These are phyloP conservation scores for Aldabrachelys gigantea DNA, from an alignment of 2,113 vertebrate species.

Conservation along the genomic window DNA sequence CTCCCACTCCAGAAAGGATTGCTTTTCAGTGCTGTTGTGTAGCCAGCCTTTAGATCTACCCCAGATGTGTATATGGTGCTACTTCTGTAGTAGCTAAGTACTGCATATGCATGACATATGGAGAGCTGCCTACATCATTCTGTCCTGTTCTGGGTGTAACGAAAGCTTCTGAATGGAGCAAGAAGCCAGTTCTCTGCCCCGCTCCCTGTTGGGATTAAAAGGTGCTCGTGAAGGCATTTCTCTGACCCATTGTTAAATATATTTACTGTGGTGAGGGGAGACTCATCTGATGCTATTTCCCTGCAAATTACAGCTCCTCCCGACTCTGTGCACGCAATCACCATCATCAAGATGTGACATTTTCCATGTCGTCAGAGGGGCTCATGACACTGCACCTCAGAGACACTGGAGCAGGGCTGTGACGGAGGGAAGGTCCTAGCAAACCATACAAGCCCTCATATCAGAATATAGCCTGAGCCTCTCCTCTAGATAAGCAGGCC, in stretches of 20 bases:
- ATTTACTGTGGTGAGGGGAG: not conserved
- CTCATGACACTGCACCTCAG: not conserved
- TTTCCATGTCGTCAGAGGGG: not conserved
- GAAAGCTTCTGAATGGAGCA: not conserved
- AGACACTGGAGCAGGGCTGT: not conserved
- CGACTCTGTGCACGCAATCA: rapidly evolving
- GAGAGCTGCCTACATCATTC: not conserved
- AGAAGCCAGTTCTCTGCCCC: not conserved
- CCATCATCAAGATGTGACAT: not conserved
- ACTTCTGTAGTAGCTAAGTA: not conserved
- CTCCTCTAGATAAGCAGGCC: not conserved
- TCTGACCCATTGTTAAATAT: no score
- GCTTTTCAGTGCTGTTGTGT: not conserved
- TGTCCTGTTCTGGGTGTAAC: not conserved
- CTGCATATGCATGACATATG: rapidly evolving
- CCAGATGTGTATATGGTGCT: rapidly evolving
- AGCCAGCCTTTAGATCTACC: not conserved
- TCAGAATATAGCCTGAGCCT: not conserved
- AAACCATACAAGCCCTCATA: not conserved
- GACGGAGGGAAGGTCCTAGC: not conserved
- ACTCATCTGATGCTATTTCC: constrained; percentile 2
- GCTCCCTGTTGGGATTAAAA: not conserved
- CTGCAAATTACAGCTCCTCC: constrained; percentile 25
- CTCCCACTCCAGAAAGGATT: not conserved
- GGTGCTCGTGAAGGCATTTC: not conserved